Evolutionary conservation across 2,797 vertebrate species (phyloP).

Genomic region (Rhynchonycteris naso): DNA sequence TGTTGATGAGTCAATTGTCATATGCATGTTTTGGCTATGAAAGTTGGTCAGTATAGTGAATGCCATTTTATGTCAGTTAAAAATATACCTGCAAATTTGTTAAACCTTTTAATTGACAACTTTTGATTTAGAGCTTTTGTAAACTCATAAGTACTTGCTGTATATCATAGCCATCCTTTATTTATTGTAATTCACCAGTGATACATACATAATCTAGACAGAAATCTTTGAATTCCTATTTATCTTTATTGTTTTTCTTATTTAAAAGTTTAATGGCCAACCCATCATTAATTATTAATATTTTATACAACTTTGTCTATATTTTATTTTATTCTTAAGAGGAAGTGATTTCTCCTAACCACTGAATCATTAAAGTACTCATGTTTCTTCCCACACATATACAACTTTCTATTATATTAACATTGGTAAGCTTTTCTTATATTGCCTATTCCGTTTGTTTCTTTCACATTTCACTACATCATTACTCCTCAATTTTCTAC

Average conservation of each 20-base stretch:
- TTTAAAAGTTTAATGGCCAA: not conserved
- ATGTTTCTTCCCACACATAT: not conserved
- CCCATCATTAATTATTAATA: not conserved
- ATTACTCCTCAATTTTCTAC: not conserved
- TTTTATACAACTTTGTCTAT: not conserved
- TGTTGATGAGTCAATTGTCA: not conserved
- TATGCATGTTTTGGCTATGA: not conserved
- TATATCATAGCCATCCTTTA: not conserved
- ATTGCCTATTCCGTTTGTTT: not conserved
- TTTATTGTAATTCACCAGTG: not conserved
- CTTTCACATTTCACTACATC: not conserved
- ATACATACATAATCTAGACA: not conserved
- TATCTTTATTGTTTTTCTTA: not conserved
- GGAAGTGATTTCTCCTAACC: not conserved
- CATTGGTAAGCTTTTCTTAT: not conserved
- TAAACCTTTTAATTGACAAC: not conserved
- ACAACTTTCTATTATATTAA: not conserved
- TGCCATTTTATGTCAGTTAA: not conserved
- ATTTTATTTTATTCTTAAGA: not conserved
- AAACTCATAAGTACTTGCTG: not conserved
- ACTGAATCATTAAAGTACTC: not conserved
- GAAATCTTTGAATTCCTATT: not conserved
- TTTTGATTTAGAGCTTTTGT: not conserved
- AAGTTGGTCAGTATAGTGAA: not conserved
- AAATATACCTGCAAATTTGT: not conserved